phyloP scores from a whole-genome alignment of 1,140 invertebrate species.

The Drosophila sulfurigaster region DNA sequence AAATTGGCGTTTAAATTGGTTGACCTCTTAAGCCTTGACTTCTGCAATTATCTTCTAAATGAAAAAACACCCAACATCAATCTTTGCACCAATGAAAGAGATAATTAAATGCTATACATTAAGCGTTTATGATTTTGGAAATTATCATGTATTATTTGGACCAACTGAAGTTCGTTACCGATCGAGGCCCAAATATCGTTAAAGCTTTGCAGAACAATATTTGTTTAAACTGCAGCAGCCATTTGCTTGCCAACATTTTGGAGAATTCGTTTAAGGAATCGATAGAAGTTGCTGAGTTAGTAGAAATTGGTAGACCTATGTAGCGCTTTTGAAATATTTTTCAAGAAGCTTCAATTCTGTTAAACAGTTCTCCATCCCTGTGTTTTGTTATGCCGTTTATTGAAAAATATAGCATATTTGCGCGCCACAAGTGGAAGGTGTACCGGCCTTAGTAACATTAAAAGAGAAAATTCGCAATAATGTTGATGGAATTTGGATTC shows the following conservation, averaged over 20 bases:
- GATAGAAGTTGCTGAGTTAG: conserved; percentile 12
- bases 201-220: conserved; percentile 27
- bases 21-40: too few relatives aligned
- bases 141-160: conserved; percentile 9
- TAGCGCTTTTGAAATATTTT: conserved; percentile 31
- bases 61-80: too few relatives aligned
- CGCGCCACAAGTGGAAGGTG: conserved; percentile 1
- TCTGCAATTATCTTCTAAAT: too few relatives aligned
- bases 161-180: conserved; percentile 35
- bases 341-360: conserved; percentile 31
- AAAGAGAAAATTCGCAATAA: conserved; percentile 32
- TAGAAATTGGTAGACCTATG: conserved; percentile 1
- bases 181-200: conserved; percentile 29
- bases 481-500: conserved; percentile 23
- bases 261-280: too few relatives aligned
- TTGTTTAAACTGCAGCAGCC: conserved; percentile 25
- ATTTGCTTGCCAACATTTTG: conserved; percentile 20
- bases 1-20: too few relatives aligned
- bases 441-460: conserved; percentile 10
- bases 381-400: conserved; percentile 31
- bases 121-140: too few relatives aligned
- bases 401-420: conserved; percentile 15
- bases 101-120: too few relatives aligned
- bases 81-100: too few relatives aligned
- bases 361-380: conserved; percentile 17